A percentile compares a stretch with the other conserved stretches of the same genome.
phyloP scores from a whole-genome alignment of 2,113 vertebrate species.

The Willisornis vidua region DNA sequence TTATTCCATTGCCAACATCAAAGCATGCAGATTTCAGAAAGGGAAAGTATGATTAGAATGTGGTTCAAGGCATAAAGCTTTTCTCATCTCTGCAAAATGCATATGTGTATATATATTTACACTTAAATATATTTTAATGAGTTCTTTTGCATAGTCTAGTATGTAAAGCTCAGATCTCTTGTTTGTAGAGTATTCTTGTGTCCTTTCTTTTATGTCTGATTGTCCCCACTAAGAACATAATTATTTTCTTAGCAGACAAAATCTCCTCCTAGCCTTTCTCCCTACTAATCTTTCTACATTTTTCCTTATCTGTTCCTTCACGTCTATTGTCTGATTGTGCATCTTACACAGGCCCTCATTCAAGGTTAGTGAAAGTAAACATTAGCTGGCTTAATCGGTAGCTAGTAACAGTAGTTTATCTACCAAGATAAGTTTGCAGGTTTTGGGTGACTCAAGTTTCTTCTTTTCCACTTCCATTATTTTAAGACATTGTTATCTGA shows the following conservation, averaged over 20 bases:
- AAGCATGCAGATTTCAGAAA: slow-evolving; percentile 40
- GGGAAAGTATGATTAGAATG: not conserved
- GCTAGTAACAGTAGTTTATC: slow-evolving; percentile 66
- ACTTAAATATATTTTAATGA: slow-evolving; percentile 20
- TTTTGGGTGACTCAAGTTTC: slow-evolving; percentile 51
- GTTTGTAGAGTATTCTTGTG: slow-evolving; percentile 16
- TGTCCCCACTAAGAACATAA: slow-evolving; percentile 17
- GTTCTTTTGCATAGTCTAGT: not conserved
- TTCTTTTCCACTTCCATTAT: slow-evolving; percentile 59
- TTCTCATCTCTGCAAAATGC: slow-evolving; percentile 36
- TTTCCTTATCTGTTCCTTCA: slow-evolving; percentile 72
- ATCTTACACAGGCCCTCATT: slow-evolving; percentile 70
- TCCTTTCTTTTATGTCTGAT: slow-evolving; percentile 61
- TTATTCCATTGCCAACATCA: slow-evolving; percentile 8
- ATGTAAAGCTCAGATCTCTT: slow-evolving; percentile 36
- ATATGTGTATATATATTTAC: not conserved
- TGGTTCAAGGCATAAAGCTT: slow-evolving; percentile 32
- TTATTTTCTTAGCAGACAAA: slow-evolving; percentile 61
- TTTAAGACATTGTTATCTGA: slow-evolving; percentile 14
- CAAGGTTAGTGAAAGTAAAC: slow-evolving; percentile 79
- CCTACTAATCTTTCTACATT: slow-evolving; percentile 72
- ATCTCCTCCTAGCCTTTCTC: slow-evolving; percentile 52
- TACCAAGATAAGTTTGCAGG: slow-evolving; percentile 66
- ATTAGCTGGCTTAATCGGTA: slow-evolving; percentile 66
- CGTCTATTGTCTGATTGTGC: slow-evolving; percentile 63